phyloP scores from a whole-genome alignment of 2,113 vertebrate genomes.

The Lepidothrix coronata region DNA sequence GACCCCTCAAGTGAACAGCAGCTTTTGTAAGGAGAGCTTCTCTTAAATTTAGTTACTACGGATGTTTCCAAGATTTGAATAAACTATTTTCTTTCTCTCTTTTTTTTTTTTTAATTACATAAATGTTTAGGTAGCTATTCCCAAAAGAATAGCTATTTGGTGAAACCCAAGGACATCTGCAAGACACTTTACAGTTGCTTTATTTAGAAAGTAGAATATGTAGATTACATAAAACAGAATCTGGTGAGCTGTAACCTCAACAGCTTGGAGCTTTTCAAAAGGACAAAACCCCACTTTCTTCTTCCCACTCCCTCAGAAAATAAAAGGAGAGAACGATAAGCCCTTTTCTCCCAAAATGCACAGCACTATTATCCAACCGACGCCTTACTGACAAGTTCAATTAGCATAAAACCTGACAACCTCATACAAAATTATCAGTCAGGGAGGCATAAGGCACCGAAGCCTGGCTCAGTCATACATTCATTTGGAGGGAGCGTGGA shows the following conservation, averaged over 20 bases:
- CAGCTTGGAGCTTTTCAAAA: conserved; percentile 18
- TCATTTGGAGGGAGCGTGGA: not conserved
- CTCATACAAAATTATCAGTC: not conserved
- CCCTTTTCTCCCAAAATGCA: not conserved
- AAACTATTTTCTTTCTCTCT: not conserved
- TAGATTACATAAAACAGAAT: conserved; percentile 38
- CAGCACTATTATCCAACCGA: not conserved
- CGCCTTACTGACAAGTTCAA: not conserved
- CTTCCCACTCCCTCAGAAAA: not conserved
- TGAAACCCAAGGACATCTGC: not conserved
- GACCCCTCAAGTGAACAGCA: not conserved
- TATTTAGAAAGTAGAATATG: conserved; percentile 1
- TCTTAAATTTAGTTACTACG: not conserved
- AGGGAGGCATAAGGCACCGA: not conserved
- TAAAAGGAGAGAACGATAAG: not conserved
- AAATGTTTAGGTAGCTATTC: not conserved
- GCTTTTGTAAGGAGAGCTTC: not conserved
- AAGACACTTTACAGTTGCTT: conserved; percentile 3
- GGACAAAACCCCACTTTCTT: not conserved
- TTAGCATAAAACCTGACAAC: not conserved
- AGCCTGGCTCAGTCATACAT: not conserved
- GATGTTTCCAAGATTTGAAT: not conserved
- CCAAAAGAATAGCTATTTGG: not conserved
- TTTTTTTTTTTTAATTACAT: not conserved
- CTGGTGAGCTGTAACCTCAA: conserved; percentile 8